Percentiles rank a stretch among this genome's conserved stretches.
These are phyloP conservation scores for Temnopleurus reevesii DNA, from an alignment of 53 echinoderm and acorn worm genomes.

Conservation along the genomic window DNA sequence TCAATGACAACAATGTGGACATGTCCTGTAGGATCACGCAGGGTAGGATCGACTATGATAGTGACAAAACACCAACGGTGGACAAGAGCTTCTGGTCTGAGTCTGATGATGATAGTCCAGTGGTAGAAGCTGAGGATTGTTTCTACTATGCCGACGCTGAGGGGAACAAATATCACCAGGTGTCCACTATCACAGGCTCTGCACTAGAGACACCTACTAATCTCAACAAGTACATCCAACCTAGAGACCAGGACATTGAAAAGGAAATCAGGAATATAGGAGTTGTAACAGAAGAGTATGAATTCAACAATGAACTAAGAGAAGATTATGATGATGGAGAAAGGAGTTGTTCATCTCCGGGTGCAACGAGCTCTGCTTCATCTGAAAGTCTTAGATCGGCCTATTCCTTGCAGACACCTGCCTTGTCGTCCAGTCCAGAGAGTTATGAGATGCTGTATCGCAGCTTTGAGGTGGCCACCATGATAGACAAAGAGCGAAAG, in stretches of 20 bases:
- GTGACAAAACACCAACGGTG: slow-evolving; percentile 51
- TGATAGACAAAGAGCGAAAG: slow-evolving; percentile 71
- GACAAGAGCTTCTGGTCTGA: slow-evolving; percentile 55
- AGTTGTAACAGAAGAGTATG: slow-evolving; percentile 44
- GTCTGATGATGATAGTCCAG: slow-evolving; percentile 55
- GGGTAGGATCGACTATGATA: slow-evolving; percentile 47
- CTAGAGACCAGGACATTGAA: slow-evolving; percentile 43
- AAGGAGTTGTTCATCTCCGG: slow-evolving; percentile 48
- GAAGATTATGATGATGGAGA: slow-evolving; percentile 41
- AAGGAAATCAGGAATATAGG: slow-evolving; percentile 54
- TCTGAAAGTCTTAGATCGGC: slow-evolving; percentile 74
- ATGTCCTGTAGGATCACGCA: slow-evolving; percentile 33
- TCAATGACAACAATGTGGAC: slow-evolving; percentile 89
- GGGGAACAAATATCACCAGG: background rate
- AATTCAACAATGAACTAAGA: slow-evolving; percentile 26
- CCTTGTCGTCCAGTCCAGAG: slow-evolving; percentile 84
- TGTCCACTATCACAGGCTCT: slow-evolving; percentile 16
- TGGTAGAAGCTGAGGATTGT: slow-evolving; percentile 32
- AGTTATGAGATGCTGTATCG: slow-evolving; percentile 95
- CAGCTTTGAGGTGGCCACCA: slow-evolving; percentile 90
- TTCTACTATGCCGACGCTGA: slow-evolving; percentile 35
- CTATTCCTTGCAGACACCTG: slow-evolving; percentile 67
- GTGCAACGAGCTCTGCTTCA: slow-evolving; percentile 50
- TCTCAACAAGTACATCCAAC: slow-evolving; percentile 15
- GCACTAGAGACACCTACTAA: slow-evolving; percentile 47